These are phyloP conservation scores for Hydrozoanthus tunicans DNA, from an alignment of 64 coral and sea anemone species.

Conservation along the genomic window DNA sequence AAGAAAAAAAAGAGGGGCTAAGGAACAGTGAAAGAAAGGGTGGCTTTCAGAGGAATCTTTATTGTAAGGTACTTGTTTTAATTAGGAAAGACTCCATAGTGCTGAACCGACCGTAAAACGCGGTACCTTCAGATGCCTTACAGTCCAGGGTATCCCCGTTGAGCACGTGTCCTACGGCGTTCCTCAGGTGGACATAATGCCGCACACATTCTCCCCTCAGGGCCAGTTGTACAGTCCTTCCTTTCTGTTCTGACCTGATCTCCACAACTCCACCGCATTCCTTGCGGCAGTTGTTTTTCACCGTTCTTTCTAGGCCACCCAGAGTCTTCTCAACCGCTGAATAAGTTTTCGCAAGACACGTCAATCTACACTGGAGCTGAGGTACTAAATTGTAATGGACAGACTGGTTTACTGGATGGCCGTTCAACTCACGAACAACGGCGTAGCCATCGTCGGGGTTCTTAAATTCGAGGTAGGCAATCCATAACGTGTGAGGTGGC, in stretches of 20 bases:
- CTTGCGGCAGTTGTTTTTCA: not conserved
- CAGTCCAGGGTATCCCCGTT: slow-evolving; percentile 33
- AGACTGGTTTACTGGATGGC: not conserved
- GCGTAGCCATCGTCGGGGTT: not conserved
- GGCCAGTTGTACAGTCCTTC: not conserved
- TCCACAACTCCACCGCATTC: not conserved
- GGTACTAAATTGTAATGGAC: not conserved
- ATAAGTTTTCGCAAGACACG: not conserved
- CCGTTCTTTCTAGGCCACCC: not conserved
- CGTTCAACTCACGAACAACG: slow-evolving; percentile 39
- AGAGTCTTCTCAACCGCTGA: slow-evolving; percentile 9
- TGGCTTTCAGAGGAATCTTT: not conserved
- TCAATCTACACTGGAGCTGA: slow-evolving; percentile 15
- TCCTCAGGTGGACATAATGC: slow-evolving; percentile 41
- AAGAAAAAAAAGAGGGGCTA: too few relatives aligned
- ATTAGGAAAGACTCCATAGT: not conserved
- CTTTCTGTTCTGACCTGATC: not conserved
- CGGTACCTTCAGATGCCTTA: slow-evolving; percentile 13
- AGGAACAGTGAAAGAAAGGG: too few relatives aligned
- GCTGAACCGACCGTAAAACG: not conserved
- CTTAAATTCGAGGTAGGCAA: slow-evolving; percentile 6
- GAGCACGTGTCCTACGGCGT: slow-evolving; percentile 9
- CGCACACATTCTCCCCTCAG: slow-evolving; percentile 14
- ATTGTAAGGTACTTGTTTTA: not conserved
- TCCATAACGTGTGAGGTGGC: not conserved